Conservation (phyloP, 2,113 vertebrate genomes). For the Myodes glareolus region DNA sequence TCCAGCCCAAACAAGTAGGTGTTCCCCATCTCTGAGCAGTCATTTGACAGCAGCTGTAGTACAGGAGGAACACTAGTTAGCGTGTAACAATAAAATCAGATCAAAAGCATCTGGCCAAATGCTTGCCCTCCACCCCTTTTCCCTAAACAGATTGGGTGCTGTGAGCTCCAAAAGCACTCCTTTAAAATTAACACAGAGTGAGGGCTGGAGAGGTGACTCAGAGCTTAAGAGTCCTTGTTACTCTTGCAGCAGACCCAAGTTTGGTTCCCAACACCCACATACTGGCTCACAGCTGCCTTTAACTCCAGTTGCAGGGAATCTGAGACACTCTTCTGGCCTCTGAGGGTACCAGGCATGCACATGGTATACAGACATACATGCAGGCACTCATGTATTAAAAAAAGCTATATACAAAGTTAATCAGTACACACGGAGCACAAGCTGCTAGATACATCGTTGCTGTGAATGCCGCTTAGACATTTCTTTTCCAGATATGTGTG, state of each 20-base stretch:
- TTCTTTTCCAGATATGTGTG: too few relatives aligned
- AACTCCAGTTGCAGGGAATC: neutral
- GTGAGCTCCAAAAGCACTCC: neutral
- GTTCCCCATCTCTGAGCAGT: slow-evolving; percentile 20
- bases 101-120: neutral
- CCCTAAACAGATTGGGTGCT: neutral
- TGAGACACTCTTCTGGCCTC: neutral
- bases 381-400: neutral
- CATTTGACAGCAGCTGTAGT: neutral
- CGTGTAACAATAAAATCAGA: neutral
- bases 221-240: neutral
- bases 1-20: neutral
- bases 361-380: neutral
- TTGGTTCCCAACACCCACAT: neutral
- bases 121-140: neutral
- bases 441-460: neutral
- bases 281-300: neutral
- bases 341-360: neutral
- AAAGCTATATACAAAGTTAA: neutral
- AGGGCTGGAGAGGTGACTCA: neutral
- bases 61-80: neutral
- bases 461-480: neutral
- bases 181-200: neutral
- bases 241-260: neutral
- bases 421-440: neutral